Evolutionary conservation across 1,140 invertebrate species (phyloP).

Genomic region (Drosophila kikkawai): DNA sequence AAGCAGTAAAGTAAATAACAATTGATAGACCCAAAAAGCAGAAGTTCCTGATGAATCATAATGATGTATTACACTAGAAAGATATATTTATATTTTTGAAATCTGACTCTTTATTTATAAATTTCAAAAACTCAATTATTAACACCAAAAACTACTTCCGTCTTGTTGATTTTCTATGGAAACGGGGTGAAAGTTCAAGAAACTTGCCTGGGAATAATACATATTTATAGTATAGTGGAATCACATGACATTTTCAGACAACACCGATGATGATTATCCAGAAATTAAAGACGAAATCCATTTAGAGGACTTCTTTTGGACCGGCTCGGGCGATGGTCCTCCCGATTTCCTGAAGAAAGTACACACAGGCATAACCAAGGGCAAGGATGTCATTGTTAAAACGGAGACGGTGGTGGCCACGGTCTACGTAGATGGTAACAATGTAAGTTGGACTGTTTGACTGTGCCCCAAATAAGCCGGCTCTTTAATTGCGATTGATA

Average conservation of each 20-base stretch:
- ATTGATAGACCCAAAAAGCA: neutral
- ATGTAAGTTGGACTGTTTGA: slow-evolving; percentile 67
- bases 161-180: slow-evolving; percentile 66
- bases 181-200: slow-evolving; percentile 72
- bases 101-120: neutral
- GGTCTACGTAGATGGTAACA: slow-evolving; percentile 86
- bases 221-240: slow-evolving; percentile 31
- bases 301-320: slow-evolving; percentile 94
- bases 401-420: slow-evolving; percentile 87
- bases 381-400: slow-evolving; percentile 82
- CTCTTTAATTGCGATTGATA: neutral
- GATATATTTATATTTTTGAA: neutral
- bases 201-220: slow-evolving; percentile 36
- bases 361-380: slow-evolving; percentile 80
- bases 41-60: neutral
- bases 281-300: slow-evolving; percentile 87
- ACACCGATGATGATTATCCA: slow-evolving; percentile 79
- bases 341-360: slow-evolving; percentile 84
- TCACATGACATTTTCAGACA: slow-evolving; percentile 58
- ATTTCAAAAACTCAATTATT: neutral
- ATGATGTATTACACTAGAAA: neutral
- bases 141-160: neutral
- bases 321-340: slow-evolving; percentile 91
- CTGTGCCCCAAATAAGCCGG: neutral
- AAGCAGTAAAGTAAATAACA: slow-evolving; percentile 24